These are phyloP conservation scores for Pogonognathellus flavescens DNA, from an alignment of 1,140 invertebrate genomes.

Conservation along the genomic window DNA sequence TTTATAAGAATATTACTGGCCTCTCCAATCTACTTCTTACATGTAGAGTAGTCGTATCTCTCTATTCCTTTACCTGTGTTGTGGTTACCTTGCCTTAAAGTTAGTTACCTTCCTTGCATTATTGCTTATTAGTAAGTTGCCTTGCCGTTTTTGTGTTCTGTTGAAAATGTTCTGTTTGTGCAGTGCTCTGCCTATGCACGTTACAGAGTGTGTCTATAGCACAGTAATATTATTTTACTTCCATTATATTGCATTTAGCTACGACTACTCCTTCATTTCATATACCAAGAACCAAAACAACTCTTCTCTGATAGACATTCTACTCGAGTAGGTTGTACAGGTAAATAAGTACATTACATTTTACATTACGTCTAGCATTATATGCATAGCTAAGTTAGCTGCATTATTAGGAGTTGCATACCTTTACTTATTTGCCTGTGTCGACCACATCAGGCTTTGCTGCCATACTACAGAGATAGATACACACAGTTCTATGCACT, in stretches of 20 bases:
- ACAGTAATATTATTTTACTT: background rate
- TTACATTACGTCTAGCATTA: too few relatives aligned
- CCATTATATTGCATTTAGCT: background rate
- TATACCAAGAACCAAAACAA: background rate
- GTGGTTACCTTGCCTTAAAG: background rate
- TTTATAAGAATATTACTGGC: background rate
- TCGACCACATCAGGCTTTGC: too few relatives aligned
- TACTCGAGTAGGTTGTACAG: background rate
- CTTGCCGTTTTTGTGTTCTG: background rate
- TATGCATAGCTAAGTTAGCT: too few relatives aligned
- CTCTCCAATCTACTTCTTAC: background rate
- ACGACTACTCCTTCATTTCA: background rate
- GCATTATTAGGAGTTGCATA: too few relatives aligned
- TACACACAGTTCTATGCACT: too few relatives aligned
- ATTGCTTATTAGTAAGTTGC: background rate
- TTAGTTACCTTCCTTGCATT: background rate
- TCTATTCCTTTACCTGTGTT: background rate
- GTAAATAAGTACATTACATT: background rate
- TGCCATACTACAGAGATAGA: too few relatives aligned
- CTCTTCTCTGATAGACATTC: background rate
- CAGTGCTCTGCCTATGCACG: background rate
- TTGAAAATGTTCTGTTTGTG: background rate
- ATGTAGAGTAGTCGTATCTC: too few relatives aligned
- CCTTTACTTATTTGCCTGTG: too few relatives aligned
- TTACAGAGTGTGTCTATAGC: background rate